Evolutionary conservation across 1,140 invertebrate genomes (phyloP).

Genomic region (Harlomillsia oculata): DNA sequence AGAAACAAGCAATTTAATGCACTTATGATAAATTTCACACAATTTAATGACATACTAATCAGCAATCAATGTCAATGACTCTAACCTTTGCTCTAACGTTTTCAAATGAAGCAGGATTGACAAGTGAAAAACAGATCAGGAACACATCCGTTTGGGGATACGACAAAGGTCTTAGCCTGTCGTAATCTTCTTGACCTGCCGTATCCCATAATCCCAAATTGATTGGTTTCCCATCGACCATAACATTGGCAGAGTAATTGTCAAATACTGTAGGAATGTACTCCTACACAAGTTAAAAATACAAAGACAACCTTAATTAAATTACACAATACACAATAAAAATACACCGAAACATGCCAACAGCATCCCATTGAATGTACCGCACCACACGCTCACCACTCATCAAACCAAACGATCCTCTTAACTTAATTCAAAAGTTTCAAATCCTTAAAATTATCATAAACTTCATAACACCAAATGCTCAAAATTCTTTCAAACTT

Average conservation of each 20-base stretch:
- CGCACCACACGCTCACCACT: too few species aligned
- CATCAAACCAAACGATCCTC: too few species aligned
- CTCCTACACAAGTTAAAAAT: conserved; percentile 17
- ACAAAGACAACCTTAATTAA: not conserved
- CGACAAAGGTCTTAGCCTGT: conserved; percentile 82
- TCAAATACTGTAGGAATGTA: conserved; percentile 56
- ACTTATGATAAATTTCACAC: not conserved
- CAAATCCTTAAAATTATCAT: too few species aligned
- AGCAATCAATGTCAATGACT: not conserved
- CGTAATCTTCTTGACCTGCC: conserved; percentile 78
- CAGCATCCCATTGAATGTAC: too few species aligned
- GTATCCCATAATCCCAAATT: conserved; percentile 59
- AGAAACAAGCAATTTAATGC: too few species aligned
- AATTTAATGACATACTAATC: not conserved
- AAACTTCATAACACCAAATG: too few species aligned
- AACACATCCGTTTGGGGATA: conserved; percentile 99
- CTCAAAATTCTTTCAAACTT: too few species aligned
- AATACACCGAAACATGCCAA: too few species aligned
- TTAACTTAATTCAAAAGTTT: too few species aligned
- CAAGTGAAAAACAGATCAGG: conserved; percentile 94
- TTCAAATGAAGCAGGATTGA: conserved; percentile 98
- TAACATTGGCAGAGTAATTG: conserved; percentile 98
- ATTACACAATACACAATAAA: not conserved
- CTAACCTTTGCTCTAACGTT: conserved; percentile 91
- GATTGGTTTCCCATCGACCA: conserved; percentile 97